A percentile compares a stretch with the other conserved stretches of the same genome.
These are phyloP conservation scores for Rhagium mordax DNA, from an alignment of 2,888 invertebrate species.

Conservation along the genomic window DNA sequence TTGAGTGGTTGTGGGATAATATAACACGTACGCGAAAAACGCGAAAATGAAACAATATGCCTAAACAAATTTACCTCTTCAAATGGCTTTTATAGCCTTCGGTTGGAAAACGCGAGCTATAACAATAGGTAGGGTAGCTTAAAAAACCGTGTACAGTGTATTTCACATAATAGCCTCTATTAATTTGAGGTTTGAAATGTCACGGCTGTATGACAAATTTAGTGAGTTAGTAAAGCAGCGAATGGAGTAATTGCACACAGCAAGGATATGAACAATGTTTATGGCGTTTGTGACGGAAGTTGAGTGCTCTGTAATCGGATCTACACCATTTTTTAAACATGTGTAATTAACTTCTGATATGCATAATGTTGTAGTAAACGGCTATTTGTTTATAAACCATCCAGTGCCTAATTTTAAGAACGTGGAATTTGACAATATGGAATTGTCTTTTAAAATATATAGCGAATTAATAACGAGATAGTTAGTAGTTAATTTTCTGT, in stretches of 20 bases:
- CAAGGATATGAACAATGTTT: not conserved
- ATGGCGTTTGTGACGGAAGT: not conserved
- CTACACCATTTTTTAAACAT: not conserved
- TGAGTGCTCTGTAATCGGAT: not conserved
- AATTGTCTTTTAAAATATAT: too few species aligned
- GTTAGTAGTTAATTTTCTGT: too few species aligned
- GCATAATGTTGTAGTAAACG: too few species aligned
- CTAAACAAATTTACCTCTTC: not conserved
- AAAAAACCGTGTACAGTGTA: not conserved
- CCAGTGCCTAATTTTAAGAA: too few species aligned
- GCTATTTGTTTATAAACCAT: too few species aligned
- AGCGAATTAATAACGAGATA: too few species aligned
- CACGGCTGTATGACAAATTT: not conserved
- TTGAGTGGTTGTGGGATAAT: not conserved
- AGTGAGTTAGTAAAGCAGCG: not conserved
- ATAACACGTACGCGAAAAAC: not conserved
- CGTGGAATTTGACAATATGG: too few species aligned
- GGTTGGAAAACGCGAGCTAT: not conserved
- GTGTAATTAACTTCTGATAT: not conserved
- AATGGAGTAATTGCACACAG: too few species aligned
- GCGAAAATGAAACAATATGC: not conserved
- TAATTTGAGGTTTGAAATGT: not conserved
- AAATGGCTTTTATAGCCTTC: not conserved
- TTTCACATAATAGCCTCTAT: not conserved
- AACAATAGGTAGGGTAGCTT: not conserved